Evolutionary conservation across 2,113 vertebrate species (phyloP).

Genomic region (Channa argus): DNA sequence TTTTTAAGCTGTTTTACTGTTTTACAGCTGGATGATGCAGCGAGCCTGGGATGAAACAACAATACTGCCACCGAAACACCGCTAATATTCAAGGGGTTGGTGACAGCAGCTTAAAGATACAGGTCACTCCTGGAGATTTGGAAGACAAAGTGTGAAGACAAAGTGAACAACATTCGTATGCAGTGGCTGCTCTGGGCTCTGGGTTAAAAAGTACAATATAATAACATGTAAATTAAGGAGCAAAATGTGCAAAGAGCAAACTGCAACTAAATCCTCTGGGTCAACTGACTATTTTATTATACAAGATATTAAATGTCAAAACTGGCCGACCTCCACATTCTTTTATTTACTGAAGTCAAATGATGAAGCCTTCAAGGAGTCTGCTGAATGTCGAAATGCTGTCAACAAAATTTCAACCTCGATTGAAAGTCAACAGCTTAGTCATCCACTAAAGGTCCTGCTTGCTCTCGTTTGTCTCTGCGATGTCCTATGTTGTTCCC

Average conservation of each 20-base stretch:
- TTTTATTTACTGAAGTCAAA: constrained; percentile 5
- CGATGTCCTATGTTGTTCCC: not conserved
- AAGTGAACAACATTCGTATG: no score
- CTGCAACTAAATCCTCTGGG: not conserved
- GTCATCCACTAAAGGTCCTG: not conserved
- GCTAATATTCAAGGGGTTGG: no score
- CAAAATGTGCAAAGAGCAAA: not conserved
- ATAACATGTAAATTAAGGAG: no score
- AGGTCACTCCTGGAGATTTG: no score
- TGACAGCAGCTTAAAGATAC: no score
- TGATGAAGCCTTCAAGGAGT: not conserved
- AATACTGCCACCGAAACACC: no score
- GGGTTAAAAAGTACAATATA: no score
- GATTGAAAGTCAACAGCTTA: not conserved
- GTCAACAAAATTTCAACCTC: not conserved
- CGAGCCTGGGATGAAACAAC: no score
- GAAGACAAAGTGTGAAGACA: no score
- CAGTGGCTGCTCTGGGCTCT: not conserved
- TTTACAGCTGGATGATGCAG: no score
- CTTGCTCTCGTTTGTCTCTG: not conserved
- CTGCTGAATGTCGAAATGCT: not conserved
- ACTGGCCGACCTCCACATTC: not conserved
- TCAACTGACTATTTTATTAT: not conserved
- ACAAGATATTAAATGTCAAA: not conserved
- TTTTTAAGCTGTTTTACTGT: no score